Percentiles rank a stretch among this genome's conserved stretches.
Evolutionary conservation across 2,888 invertebrate species (phyloP).

Genomic region (Morpho achilles): DNA sequence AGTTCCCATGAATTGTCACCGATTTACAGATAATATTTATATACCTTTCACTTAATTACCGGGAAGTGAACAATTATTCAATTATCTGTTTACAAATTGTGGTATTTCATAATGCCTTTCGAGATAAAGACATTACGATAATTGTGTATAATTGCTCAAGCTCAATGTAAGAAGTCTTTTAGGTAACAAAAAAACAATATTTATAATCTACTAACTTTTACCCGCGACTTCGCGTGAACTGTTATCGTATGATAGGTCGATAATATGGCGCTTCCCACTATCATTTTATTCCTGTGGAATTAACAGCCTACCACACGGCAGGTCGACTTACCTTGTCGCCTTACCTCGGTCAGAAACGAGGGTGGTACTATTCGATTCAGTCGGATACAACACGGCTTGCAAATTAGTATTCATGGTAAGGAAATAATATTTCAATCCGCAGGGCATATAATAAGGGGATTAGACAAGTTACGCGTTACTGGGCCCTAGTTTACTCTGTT

Average conservation of each 20-base stretch:
- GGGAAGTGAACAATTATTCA: constrained; percentile 26
- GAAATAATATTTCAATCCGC: constrained; percentile 18
- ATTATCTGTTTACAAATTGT: constrained; percentile 26
- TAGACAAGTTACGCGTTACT: constrained; percentile 21
- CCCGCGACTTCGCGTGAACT: no score
- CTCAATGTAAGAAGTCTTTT: neutral
- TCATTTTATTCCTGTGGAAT: no score
- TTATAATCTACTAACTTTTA: constrained; percentile 1
- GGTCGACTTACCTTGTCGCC: no score
- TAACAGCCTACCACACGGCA: no score
- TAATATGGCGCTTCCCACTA: no score
- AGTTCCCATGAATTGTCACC: neutral
- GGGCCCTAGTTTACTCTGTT: constrained; percentile 16
- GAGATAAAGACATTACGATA: constrained; percentile 16
- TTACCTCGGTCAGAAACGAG: no score
- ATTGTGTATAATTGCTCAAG: constrained; percentile 7
- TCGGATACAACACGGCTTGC: no score
- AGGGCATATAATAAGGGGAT: constrained; percentile 17
- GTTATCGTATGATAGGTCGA: no score
- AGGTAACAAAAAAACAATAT: neutral
- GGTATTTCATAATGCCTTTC: constrained; percentile 17
- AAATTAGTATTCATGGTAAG: constrained; percentile 13
- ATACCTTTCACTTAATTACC: constrained; percentile 30
- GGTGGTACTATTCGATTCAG: no score
- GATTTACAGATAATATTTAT: constrained; percentile 10